Percentiles rank a stretch among this genome's conserved stretches.
Evolutionary conservation across 2,888 invertebrate genomes (phyloP).

Genomic region (Venusia cambrica): DNA sequence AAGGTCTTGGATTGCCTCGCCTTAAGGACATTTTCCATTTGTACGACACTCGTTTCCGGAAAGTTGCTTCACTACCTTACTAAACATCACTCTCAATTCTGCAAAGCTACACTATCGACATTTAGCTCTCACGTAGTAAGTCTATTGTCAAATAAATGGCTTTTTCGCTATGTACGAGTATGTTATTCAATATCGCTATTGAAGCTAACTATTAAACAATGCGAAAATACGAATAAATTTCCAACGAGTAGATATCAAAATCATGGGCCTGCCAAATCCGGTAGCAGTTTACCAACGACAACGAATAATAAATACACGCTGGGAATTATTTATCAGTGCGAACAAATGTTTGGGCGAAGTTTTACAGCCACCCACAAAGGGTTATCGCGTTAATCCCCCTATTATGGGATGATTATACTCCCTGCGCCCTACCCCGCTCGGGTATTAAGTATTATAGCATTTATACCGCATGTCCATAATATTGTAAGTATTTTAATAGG

Average conservation of each 20-base stretch:
- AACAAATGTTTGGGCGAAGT: slow-evolving; percentile 64
- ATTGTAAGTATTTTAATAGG: no score
- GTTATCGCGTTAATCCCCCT: slow-evolving; percentile 71
- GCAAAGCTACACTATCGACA: no score
- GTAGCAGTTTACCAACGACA: slow-evolving; percentile 30
- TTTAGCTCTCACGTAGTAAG: no score
- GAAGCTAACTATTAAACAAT: no score
- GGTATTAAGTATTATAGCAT: slow-evolving; percentile 46
- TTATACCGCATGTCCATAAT: slow-evolving; percentile 63
- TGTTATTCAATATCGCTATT: no score
- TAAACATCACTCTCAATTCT: no score
- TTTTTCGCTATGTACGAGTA: slow-evolving; percentile 1
- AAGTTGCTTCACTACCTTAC: no score
- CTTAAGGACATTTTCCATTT: no score
- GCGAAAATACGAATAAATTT: no score
- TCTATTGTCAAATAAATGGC: no score
- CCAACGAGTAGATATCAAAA: slow-evolving; percentile 3
- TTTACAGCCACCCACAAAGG: slow-evolving; percentile 69
- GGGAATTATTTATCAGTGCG: slow-evolving; percentile 54
- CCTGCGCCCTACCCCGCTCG: slow-evolving; percentile 26
- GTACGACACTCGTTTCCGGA: no score
- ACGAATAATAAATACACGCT: slow-evolving; percentile 44
- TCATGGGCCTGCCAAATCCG: slow-evolving; percentile 23
- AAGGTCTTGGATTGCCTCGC: no score
- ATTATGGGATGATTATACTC: slow-evolving; percentile 64